Conservation (phyloP, 2,113 vertebrate species). For the Rhinolophus sinicus region DNA sequence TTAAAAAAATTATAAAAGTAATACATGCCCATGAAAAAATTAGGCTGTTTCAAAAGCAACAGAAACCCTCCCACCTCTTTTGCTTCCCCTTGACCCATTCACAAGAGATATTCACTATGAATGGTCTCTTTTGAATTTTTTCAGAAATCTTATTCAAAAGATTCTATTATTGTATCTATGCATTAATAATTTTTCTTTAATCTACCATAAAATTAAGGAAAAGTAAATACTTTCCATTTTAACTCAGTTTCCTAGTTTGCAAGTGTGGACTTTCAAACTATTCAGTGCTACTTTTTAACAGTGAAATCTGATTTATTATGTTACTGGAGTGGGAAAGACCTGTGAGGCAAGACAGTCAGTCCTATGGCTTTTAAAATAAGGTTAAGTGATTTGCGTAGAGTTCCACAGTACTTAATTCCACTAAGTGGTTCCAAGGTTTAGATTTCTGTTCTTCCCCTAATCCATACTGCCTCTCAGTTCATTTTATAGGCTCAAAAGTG, state of each 20-base stretch:
- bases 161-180: background rate
- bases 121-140: background rate
- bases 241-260: background rate
- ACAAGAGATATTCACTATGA: background rate
- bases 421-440: background rate
- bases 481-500: background rate
- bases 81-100: background rate
- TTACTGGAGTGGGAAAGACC: background rate
- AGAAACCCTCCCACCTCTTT: background rate
- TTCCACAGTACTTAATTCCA: background rate
- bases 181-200: background rate
- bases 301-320: constrained; percentile 17
- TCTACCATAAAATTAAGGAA: constrained; percentile 45
- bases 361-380: background rate
- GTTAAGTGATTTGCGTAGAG: background rate
- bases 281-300: background rate
- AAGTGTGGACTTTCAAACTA: background rate
- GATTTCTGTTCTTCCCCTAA: background rate
- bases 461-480: background rate
- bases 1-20: background rate
- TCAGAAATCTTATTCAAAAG: background rate
- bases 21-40: background rate
- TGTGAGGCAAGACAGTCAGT: background rate
- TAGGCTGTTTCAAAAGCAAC: background rate
- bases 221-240: constrained; percentile 17